Evolutionary conservation across 2,797 vertebrate species (phyloP), one percentile per base, ranked within the genome.

Genomic region (Labroides dimidiatus): DNA sequence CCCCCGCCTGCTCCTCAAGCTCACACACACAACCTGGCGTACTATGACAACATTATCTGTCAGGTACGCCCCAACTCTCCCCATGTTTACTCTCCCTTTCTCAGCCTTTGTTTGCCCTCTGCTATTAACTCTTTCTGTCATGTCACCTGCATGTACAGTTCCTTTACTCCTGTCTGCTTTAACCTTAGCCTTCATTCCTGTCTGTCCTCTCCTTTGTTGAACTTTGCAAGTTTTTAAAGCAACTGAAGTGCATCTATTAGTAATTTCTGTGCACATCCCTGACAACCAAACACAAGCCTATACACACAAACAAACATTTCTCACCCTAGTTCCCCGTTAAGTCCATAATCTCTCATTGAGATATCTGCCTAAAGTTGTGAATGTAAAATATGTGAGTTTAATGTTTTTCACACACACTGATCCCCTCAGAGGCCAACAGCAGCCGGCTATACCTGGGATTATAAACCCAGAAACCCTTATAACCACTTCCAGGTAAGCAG

Each of bases 21-120:
- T 86, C 88, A 91, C 86, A 92, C 92, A 87, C 88, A 92, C 89
- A 94, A 94, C 92, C 92, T 95, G 95, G 94, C 95, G 93, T 94
- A 93, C 94, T 95, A 94, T 95, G 95, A 95, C 96, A 95, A 95
- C 93, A 88, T 95, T 93, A 88, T 95, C 92, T 95, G 95, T 95
- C 95, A 96, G 96, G 95, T 96, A 96, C 91, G 93, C 92, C 80
- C 69, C 56, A 68, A 69, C 72, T 87, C 70, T 88, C 86, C 84
- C 78, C 59, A 15, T 84, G 80, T 86, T 75, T 76, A 52, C 19
- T 41, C 68, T 72, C 66, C 20, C 61, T 43, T 52, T 61, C 33
- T 47, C 27, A 48, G 45, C 44, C 37, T 55, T 16, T n/a, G 36
- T 39, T 55, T 27, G 30, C 47, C 54, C 6, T 23, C 20, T 39